phyloP scores from a whole-genome alignment of 2,888 invertebrate genomes.

The Diachrysia chrysitis region DNA sequence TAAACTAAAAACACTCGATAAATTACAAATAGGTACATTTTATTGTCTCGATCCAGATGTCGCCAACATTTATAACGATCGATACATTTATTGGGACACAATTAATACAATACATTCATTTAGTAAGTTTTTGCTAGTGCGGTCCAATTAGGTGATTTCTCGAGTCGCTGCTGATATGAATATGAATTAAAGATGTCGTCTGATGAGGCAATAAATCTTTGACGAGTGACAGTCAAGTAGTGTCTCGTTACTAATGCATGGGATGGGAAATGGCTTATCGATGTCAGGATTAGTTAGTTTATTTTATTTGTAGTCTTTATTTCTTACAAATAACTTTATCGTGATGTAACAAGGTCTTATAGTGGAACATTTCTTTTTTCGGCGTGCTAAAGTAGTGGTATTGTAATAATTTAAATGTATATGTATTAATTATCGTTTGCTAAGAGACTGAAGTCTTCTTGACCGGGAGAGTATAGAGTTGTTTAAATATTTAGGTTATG shows the following conservation, averaged over 20 bases:
- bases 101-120: constrained; percentile 62
- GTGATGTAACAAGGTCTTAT: not conserved
- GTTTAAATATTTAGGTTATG: too few species aligned
- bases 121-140: constrained; percentile 64
- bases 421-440: not conserved
- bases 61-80: constrained; percentile 38
- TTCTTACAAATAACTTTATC: not conserved
- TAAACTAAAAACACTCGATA: constrained; percentile 54
- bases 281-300: constrained; percentile 23
- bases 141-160: constrained; percentile 70
- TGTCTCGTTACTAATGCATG: constrained; percentile 45
- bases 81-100: constrained; percentile 48
- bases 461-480: too few species aligned
- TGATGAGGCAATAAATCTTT: constrained; percentile 74
- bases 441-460: not conserved
- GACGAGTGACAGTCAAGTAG: constrained; percentile 65
- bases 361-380: not conserved
- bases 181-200: constrained; percentile 78
- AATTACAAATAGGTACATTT: constrained; percentile 51
- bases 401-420: not conserved
- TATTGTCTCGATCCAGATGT: constrained; percentile 53
- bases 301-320: not conserved
- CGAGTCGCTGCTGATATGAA: constrained; percentile 63
- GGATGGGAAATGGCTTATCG: constrained; percentile 36
- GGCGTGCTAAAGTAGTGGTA: not conserved